These are phyloP conservation scores for Alauda arvensis DNA, from an alignment of 2,797 vertebrate species.

Conservation along the genomic window DNA sequence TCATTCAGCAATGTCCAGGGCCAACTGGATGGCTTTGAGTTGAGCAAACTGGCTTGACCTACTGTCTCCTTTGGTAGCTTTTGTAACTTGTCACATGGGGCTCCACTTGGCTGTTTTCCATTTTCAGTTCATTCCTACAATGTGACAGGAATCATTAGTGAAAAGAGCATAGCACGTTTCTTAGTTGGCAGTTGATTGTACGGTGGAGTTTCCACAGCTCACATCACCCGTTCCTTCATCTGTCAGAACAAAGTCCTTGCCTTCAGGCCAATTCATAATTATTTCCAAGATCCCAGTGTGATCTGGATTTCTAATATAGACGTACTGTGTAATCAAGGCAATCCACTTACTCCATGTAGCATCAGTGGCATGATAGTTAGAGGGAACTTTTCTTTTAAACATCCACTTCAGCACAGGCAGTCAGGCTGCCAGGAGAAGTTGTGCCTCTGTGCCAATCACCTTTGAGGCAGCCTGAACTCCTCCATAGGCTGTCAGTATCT, in stretches of 20 bases:
- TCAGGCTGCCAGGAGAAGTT: neutral
- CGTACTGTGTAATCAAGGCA: fast-evolving
- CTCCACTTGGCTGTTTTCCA: neutral
- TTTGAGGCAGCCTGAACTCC: too few relatives aligned
- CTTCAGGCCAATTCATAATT: neutral
- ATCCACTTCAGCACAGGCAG: neutral
- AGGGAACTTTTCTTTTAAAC: neutral
- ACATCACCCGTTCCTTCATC: neutral
- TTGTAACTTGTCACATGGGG: neutral
- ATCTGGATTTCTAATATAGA: neutral
- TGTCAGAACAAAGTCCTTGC: neutral
- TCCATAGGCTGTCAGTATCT: neutral
- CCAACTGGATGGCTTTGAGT: neutral
- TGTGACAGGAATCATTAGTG: neutral
- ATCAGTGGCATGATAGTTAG: fast-evolving
- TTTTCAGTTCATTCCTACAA: neutral
- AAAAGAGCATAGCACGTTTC: neutral
- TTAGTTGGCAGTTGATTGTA: neutral
- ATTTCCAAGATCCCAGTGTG: neutral
- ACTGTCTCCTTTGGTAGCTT: neutral
- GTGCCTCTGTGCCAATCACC: neutral
- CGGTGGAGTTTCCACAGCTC: neutral
- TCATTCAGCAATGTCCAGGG: neutral
- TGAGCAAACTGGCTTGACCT: neutral
- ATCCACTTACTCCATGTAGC: neutral